Evolutionary conservation across 2,797 vertebrate genomes (phyloP).

Genomic region (Xiphorhynchus erythropygius): DNA sequence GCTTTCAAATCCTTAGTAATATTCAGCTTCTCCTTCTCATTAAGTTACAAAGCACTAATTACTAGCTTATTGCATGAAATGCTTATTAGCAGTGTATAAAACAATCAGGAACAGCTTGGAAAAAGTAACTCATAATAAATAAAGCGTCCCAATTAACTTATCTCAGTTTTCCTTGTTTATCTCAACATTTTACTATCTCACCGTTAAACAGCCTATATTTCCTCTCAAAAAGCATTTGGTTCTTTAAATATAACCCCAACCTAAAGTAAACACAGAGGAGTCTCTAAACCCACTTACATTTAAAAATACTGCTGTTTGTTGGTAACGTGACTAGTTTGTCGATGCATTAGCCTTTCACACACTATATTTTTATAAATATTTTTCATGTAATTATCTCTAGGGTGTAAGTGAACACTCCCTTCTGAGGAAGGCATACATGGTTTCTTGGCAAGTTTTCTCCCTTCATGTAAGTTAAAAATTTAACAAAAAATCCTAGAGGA

Average conservation of each 20-base stretch:
- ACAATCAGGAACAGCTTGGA: not conserved
- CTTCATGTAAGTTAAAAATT: not conserved
- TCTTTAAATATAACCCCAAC: not conserved
- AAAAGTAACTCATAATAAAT: not conserved
- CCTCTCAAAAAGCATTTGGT: not conserved
- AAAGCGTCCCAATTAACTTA: not conserved
- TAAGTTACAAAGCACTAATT: not conserved
- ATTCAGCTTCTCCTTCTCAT: not conserved
- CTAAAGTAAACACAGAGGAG: not conserved
- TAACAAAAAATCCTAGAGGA: not conserved
- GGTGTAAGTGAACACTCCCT: not conserved
- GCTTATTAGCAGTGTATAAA: not conserved
- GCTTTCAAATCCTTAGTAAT: not conserved
- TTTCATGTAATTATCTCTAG: not conserved
- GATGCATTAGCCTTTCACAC: not conserved
- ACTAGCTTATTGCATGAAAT: not conserved
- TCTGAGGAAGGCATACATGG: not conserved
- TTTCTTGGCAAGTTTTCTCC: not conserved
- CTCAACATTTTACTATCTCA: not conserved
- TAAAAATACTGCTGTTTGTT: not conserved
- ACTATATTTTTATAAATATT: not conserved
- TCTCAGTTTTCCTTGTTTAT: not conserved
- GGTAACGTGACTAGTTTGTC: not conserved
- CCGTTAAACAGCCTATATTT: not conserved
- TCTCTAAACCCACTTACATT: not conserved